Evolutionary conservation across 1,140 invertebrate genomes (phyloP).

Genomic region (Drosophila tani): DNA sequence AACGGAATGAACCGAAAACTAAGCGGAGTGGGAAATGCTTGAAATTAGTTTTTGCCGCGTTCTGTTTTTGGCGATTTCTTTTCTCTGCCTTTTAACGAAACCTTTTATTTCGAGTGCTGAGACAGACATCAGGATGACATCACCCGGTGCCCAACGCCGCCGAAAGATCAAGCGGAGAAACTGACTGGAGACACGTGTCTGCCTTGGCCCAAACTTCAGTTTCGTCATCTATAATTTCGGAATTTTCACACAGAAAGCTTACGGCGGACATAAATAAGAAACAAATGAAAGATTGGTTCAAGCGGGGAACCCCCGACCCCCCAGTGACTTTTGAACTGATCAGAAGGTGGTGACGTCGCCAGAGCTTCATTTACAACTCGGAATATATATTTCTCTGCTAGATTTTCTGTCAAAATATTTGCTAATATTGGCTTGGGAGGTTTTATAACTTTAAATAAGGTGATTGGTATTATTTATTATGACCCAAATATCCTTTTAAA

Average conservation of each 20-base stretch:
- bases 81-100: neutral
- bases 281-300: neutral
- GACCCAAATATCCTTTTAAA: no score
- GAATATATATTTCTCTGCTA: neutral
- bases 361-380: neutral
- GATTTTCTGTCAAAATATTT: neutral
- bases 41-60: constrained; percentile 34
- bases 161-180: constrained; percentile 17
- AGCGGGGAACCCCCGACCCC: constrained; percentile 3
- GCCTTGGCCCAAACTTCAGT: neutral
- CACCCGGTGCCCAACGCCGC: constrained; percentile 1
- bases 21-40: constrained; percentile 25
- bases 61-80: constrained; percentile 27
- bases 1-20: constrained; percentile 6
- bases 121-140: constrained; percentile 27
- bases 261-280: neutral
- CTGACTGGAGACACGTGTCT: constrained; percentile 30
- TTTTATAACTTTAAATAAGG: neutral
- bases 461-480: neutral
- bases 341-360: constrained; percentile 1
- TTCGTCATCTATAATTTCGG: neutral
- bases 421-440: neutral
- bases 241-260: neutral
- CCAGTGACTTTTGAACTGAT: neutral
- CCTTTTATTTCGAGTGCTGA: constrained; percentile 24